Evolutionary conservation across 2,888 invertebrate species (phyloP), one percentile per base, ranked within the genome.

Genomic region (Erebia aethiops): DNA sequence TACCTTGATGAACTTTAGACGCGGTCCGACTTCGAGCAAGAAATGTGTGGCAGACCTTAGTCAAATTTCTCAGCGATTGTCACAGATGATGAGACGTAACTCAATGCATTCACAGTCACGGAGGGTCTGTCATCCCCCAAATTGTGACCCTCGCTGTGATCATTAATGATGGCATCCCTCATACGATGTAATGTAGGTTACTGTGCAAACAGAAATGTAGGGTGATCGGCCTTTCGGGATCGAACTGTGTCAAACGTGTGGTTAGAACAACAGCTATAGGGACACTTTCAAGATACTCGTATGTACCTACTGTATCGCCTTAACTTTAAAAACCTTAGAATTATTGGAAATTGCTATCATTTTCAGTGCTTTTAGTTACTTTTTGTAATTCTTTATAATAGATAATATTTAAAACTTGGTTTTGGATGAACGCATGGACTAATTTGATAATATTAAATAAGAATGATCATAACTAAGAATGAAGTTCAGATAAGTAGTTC

Each of bases 141-240:
- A 88, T 87, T 86, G 86, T 88, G 86, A 85, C 88, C 88, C 91
- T 86, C 77, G 75, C 78, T 81, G 76, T 82, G 85, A 87, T 90
- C 92, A 88, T 91, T 92, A 92, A 91, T 90, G 92, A 90, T 88
- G 84, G 86, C 86, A 87, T 91, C 92, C 91, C 92, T 91, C 86
- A 87, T 87, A 83, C 84, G 83, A 81, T 81, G 86, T 86, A 84
- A 92, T 92, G 91, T 92, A 91, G 92, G 92, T 93, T 92, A 93
- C 92, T 92, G 91, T 92, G 92, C 84, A 93, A 93, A 93, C 91
- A 92, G 85, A 76, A 74, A 79, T 76, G 77, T 76, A 83, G 89
- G 92, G 90, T 89, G 82, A 84, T 82, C 86, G 87, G 81, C 85
- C 88, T 87, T 62, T 81, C 80, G 79, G 76, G 60, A 70, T 70